Evolutionary conservation across 2,888 invertebrate species (phyloP), one percentile per base, ranked within the genome.

Genomic region (Sarcophaga subvicina): DNA sequence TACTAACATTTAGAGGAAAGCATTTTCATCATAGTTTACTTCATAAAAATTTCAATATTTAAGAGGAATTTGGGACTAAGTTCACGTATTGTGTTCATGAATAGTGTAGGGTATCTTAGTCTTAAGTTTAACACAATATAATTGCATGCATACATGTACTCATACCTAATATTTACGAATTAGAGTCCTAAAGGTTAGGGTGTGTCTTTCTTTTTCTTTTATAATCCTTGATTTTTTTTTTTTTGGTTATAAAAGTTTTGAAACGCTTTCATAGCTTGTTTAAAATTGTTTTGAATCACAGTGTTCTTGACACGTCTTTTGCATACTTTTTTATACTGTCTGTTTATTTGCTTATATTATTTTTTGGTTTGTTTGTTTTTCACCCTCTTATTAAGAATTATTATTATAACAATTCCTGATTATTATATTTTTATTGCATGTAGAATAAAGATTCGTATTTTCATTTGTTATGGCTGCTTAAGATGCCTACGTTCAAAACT

Each of bases 341-440:
- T 22, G 60, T 62, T 49, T 79, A 25, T 77, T 37, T 73, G 63
- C 49, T 67, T 54, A 17, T 67, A 45, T 60, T 25, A 47, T 69
- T 47, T 27, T 62, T 12, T 11, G 22, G 10, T 45, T 72, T 77
- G 20, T 77, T 69, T 79, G 64, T 71, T 77, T 69, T n/a, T 10
- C 54, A 72, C 47, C 1, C 37, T 37, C 37, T 37, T 37, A 37
- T 37, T 49, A 49, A 54, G 60, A 75, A 80, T 67, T 85, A 80
- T 85, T 82, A 79, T 82, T 71, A 80, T 72, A 66, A 75, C 70
- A 80, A 71, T 80, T 86, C 76, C 67, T 83, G 83, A 83, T 86
- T 77, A 86, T 83, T 72, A 79, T 71, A 59, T 49, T 79, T 86
- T 64, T 75, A 73, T 83, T 71, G 70, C 75, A 80, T 70, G 54